Conservation (phyloP, 2,797 vertebrate genomes). For the Sebastes baramenuke region DNA sequence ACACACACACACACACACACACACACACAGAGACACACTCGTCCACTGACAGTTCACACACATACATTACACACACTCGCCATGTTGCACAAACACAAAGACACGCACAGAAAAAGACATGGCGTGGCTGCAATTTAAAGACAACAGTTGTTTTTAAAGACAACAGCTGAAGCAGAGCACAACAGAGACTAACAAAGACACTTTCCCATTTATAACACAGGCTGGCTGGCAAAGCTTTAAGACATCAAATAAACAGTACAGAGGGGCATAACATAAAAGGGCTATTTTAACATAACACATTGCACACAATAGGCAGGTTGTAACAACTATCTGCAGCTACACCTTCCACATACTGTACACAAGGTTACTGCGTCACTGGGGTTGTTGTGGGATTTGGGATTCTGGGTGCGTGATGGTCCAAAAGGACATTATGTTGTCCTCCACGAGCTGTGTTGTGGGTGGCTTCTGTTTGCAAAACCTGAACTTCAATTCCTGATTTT, state of each 20-base stretch:
- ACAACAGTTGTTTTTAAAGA: constrained; percentile 76
- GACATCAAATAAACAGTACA: constrained; percentile 55
- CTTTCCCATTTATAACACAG: constrained; percentile 48
- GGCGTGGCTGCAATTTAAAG: constrained; percentile 77
- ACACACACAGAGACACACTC: constrained; percentile 35
- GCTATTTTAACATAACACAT: constrained; percentile 30
- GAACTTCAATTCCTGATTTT: background rate
- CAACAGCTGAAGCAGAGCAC: constrained; percentile 74
- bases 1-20: background rate
- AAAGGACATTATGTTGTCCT: background rate
- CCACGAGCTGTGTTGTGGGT: background rate
- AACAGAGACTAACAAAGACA: constrained; percentile 63
- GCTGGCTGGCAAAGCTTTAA: constrained; percentile 53
- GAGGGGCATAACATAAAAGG: constrained; percentile 47
- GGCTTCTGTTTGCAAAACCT: background rate
- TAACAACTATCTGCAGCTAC: background rate
- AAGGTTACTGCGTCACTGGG: background rate
- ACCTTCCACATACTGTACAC: background rate
- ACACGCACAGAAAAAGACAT: constrained; percentile 73
- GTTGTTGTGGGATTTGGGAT: background rate
- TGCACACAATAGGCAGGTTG: constrained; percentile 37
- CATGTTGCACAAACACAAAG: constrained; percentile 48
- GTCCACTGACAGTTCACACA: constrained; percentile 9
- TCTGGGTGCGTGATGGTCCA: background rate
- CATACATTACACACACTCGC: constrained; percentile 20